phyloP scores from a whole-genome alignment of 1,140 invertebrate genomes.

The Eufriesea mexicana region DNA sequence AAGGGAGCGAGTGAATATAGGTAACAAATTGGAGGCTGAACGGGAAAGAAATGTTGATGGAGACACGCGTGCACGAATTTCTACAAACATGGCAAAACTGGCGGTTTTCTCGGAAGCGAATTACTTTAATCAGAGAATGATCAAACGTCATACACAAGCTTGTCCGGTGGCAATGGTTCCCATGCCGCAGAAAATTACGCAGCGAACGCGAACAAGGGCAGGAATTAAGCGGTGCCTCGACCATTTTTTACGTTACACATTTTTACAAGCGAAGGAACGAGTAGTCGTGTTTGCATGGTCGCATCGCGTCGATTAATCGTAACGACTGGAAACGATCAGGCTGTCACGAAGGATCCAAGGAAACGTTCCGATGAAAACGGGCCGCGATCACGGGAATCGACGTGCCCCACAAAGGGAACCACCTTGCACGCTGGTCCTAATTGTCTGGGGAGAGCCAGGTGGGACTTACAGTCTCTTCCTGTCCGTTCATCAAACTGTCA shows the following conservation, averaged over 20 bases:
- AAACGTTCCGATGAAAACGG: slow-evolving; percentile 57
- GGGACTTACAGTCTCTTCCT: slow-evolving; percentile 68
- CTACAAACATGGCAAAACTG: neutral
- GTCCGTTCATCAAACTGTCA: slow-evolving; percentile 72
- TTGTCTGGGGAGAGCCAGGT: slow-evolving; percentile 68
- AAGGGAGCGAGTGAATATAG: too few relatives aligned
- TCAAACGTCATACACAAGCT: too few relatives aligned
- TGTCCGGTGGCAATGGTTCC: neutral
- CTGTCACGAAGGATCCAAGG: slow-evolving; percentile 30
- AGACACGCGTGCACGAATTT: neutral
- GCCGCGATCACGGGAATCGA: slow-evolving; percentile 55
- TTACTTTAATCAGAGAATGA: neutral
- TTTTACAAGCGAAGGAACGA: neutral
- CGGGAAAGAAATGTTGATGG: neutral
- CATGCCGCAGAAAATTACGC: slow-evolving; percentile 18
- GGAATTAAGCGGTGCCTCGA: neutral
- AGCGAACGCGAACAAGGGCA: neutral
- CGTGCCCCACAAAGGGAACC: slow-evolving; percentile 59
- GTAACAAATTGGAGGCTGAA: too few relatives aligned
- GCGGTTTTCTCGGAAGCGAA: neutral
- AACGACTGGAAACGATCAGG: slow-evolving; percentile 45
- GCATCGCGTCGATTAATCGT: slow-evolving; percentile 56
- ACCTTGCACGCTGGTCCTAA: slow-evolving; percentile 68
- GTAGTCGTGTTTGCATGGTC: neutral
- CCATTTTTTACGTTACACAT: neutral